phyloP scores from a whole-genome alignment of 2,113 vertebrate genomes.

The Sus scrofa region T2T-Sscrofa CM000824.6:34629001-34629500 shows the following conservation, averaged over 20 bases:
- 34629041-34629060: background rate
- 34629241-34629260: conserved; percentile 66
- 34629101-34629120: background rate
- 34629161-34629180: background rate
- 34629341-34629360: conserved; percentile 34
- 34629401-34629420: conserved; percentile 69
- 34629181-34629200: background rate
- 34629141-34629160: background rate
- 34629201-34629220: conserved; percentile 15
- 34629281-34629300: conserved; percentile 59
- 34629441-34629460: background rate
- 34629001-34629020: background rate
- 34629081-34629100: background rate
- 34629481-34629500: background rate
- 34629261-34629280: conserved; percentile 67
- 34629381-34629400: background rate
- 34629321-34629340: conserved; percentile 41
- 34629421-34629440: conserved; percentile 59
- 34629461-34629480: background rate
- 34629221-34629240: conserved; percentile 41
- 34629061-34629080: background rate
- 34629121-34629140: background rate
- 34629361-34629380: background rate
- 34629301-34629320: conserved; percentile 57
- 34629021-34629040: background rate